Base-by-base conservation (phyloP, 2,888 invertebrate genomes). In the Emmelina monodactyla region DNA sequence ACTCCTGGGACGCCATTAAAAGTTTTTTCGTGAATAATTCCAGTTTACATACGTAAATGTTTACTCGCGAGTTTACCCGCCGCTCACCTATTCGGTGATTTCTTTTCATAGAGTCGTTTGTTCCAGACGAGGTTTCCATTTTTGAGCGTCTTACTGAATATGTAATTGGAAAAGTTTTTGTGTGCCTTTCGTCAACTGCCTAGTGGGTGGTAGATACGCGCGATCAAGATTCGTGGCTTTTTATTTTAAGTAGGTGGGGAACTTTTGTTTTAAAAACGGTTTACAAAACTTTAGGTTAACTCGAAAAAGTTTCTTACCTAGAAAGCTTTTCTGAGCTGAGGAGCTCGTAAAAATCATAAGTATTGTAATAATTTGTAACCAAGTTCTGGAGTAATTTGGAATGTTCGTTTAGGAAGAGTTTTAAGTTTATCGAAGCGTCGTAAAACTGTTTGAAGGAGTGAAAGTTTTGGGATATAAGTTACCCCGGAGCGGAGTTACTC, bases 21-120 rank as follows among this genome's bases (percentile, higher is more conserved):
- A 79, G 78, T 79, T 79, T 78, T 78, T 79, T 76, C 76, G 76
- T 73, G 76, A 78, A 75, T 76, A 75, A 78, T 76, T 78, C 65
- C 72, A 78, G 78, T 78, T 78, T 78, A 76, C 79, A 78, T 76
- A 76, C 76, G 75, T 75, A 75, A 79, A 78, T 78, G 72, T 79
- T 79, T 76, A 78, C 75, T 73, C 55, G 64, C 65, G 70, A 75
- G 71, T 76, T 75, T 72, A 67, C 69, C 63, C 58, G n/a, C 61
- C 67, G 60, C 69, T 72, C 71, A 78, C 76, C 78, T 75, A 76
- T 75, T 75, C 65, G 72, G 66, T 70, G 76, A 75, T 78, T 79
- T 78, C 72, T 76, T 75, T 71, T 66, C 70, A 71, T 65, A 64
- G 62, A 65, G 55, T 62, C 68, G 67, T 63, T 70, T 69, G 69